Evolutionary conservation across 2,113 vertebrate genomes (phyloP).

Genomic region (Ptyas mucosa): DNA sequence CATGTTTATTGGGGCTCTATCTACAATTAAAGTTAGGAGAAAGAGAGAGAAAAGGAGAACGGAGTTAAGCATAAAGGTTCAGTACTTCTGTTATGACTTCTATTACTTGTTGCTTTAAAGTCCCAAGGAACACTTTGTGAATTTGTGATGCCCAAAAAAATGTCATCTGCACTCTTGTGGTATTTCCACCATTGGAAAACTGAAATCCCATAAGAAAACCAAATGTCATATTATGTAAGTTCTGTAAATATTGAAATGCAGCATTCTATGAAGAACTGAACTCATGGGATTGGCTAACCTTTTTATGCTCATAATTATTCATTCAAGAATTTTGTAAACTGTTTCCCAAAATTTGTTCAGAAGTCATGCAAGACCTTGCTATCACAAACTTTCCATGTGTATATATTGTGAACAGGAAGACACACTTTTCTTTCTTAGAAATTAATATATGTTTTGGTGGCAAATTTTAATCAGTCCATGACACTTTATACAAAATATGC

Average conservation of each 20-base stretch:
- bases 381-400: slow-evolving; percentile 33
- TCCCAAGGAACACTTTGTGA: slow-evolving; percentile 31
- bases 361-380: slow-evolving; percentile 23
- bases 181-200: slow-evolving; percentile 55
- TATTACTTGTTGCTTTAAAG: slow-evolving; percentile 46
- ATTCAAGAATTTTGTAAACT: slow-evolving; percentile 39
- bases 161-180: slow-evolving; percentile 56
- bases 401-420: slow-evolving; percentile 25
- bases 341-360: slow-evolving; percentile 39
- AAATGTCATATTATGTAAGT: slow-evolving; percentile 46
- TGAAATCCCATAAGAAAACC: slow-evolving; percentile 43
- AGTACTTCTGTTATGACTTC: slow-evolving; percentile 24
- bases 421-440: slow-evolving; percentile 20
- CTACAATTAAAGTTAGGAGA: not conserved
- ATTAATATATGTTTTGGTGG: slow-evolving; percentile 20
- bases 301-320: slow-evolving; percentile 48
- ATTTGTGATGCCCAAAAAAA: slow-evolving; percentile 47
- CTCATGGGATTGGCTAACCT: slow-evolving; percentile 28
- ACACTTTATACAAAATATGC: not conserved
- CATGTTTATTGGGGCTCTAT: not conserved
- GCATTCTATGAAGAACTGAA: slow-evolving; percentile 49
- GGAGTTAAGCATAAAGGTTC: slow-evolving; percentile 36
- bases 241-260: slow-evolving; percentile 50
- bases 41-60: not conserved
- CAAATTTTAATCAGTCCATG: slow-evolving; percentile 23